These are phyloP conservation scores for Perccottus glenii DNA, from an alignment of 2,113 vertebrate species.

Conservation along the genomic window DNA sequence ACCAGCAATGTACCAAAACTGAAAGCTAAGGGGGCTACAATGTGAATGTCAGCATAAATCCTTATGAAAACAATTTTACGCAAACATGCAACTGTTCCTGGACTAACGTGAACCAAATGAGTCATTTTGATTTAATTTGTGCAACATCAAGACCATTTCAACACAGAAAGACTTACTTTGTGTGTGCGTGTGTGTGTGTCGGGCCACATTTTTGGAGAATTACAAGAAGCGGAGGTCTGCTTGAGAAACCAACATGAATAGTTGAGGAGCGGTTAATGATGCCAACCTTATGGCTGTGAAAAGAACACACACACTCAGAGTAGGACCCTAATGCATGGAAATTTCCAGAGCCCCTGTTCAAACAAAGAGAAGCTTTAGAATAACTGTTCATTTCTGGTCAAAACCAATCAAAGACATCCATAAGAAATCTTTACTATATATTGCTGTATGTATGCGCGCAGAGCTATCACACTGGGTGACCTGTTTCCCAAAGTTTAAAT, in stretches of 20 bases:
- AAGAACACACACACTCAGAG: slow-evolving; percentile 40
- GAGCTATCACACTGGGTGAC: not conserved
- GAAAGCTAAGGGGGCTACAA: slow-evolving; percentile 8
- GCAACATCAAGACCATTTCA: slow-evolving; percentile 33
- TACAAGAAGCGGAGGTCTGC: slow-evolving; percentile 52
- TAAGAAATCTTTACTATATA: not conserved
- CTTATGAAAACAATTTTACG: slow-evolving; percentile 27
- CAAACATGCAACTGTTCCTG: slow-evolving; percentile 18
- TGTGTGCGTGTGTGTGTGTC: not conserved
- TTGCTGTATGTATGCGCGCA: not conserved
- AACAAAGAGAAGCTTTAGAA: slow-evolving; percentile 30
- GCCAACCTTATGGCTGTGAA: slow-evolving; percentile 58
- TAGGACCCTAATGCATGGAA: slow-evolving; percentile 44
- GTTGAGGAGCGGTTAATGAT: slow-evolving; percentile 62
- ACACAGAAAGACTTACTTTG: slow-evolving; percentile 49
- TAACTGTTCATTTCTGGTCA: slow-evolving; percentile 16
- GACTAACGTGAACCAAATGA: slow-evolving; percentile 22
- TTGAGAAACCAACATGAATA: slow-evolving; percentile 59
- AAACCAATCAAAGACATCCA: not conserved
- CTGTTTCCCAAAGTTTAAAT: not conserved
- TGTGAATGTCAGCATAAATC: slow-evolving; percentile 19
- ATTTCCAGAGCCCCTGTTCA: slow-evolving; percentile 40
- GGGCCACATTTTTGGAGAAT: slow-evolving; percentile 59
- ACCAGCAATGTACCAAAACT: not conserved
- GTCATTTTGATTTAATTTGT: slow-evolving; percentile 32